phyloP scores from a whole-genome alignment of 2,797 vertebrate genomes.

The Cuniculus paca region DNA sequence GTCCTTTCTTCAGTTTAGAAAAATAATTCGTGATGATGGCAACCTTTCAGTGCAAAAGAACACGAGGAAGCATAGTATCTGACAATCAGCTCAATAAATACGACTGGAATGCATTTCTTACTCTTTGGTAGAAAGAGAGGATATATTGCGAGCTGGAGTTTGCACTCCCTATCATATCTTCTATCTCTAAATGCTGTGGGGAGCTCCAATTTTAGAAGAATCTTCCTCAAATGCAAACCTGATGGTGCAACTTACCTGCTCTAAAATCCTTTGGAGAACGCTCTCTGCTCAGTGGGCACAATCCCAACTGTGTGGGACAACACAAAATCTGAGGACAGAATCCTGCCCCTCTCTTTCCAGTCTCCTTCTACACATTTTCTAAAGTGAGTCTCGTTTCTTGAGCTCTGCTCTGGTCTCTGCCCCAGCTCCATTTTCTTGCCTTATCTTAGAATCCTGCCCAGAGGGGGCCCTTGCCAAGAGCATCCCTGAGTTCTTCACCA shows the following conservation, averaged over 20 bases:
- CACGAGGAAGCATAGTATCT: neutral
- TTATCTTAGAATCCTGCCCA: neutral
- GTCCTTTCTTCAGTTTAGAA: neutral
- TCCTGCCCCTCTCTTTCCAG: neutral
- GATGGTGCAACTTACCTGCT: neutral
- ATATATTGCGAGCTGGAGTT: neutral
- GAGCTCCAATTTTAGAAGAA: neutral
- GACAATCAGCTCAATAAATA: neutral
- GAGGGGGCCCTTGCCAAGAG: neutral
- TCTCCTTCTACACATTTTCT: neutral
- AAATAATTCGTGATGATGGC: neutral
- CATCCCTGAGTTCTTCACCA: neutral
- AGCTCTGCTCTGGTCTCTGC: neutral
- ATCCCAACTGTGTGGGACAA: rapidly evolving
- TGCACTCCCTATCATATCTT: neutral
- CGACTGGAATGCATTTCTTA: neutral
- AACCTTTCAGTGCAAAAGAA: neutral
- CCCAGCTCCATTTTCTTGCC: neutral
- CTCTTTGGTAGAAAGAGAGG: neutral
- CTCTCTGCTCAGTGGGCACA: neutral
- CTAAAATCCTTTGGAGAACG: neutral
- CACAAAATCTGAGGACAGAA: neutral
- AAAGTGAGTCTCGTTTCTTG: neutral
- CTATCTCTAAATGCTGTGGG: neutral
- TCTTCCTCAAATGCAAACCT: neutral